Base-by-base conservation (phyloP, 2,888 invertebrate species). In the Kuschelorhynchus macadamiae region DNA sequence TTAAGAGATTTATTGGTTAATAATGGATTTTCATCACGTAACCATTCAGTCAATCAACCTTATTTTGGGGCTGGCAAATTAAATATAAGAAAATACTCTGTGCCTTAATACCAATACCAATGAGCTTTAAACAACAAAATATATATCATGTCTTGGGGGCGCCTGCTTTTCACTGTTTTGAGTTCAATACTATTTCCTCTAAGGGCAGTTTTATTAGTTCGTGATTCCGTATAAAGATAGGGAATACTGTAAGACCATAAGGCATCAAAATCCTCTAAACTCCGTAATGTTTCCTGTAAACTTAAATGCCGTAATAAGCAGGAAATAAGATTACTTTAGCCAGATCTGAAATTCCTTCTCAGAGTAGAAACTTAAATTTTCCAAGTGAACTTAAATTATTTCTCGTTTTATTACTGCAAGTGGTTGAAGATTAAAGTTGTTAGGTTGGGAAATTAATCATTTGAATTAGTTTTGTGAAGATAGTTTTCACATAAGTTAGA, bases 241-340 rank as follows among this genome's bases (percentile, higher is more conserved):
- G 49, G 21, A 16, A 7, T 18, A 50, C 25, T n/a, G 20, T 25
- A 16, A 39, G 47, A 7, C 21, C 39, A 14, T 25, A 21, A 41
- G 25, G 52, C 61, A 50, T 50, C 61, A 41, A 50, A 61, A 61
- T 61, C 61, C 61, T 42, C 20, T 50, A 50, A 61, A 61, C 41
- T 41, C 50, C 21, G 41, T 61, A 50, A 61, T 41, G 50, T 50
- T 50, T 60, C 36, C 61, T 32, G 11, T 18, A 36, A 49, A 50
- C 61, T 61, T 61, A 52, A 61, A 12, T 42, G 61, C 32, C 16
- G 42, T 61, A 50, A 61, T 50, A 61, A 61, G 61, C 52, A 21
- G 12, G 17, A 60, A 50, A 61, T 50, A 21, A 30, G 49, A 61
- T 61, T 61, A 14, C 61, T 46, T 21, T 21, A 17, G 12, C 33